Evolutionary conservation across 2,113 vertebrate species (phyloP).

Genomic region (Nerophis lumbriciformis): DNA sequence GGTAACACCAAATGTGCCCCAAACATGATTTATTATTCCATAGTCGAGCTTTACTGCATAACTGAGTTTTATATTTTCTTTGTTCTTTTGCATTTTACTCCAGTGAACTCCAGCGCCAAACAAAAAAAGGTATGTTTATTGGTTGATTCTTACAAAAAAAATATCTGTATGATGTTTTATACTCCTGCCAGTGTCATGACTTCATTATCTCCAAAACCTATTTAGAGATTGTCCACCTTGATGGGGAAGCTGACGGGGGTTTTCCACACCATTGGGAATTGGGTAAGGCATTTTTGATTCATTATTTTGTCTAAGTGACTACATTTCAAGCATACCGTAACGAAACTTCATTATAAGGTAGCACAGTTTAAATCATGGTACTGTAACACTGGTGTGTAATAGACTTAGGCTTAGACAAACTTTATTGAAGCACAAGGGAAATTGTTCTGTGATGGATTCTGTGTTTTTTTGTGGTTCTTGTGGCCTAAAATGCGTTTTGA

Average conservation of each 20-base stretch:
- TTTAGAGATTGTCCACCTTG: conserved; percentile 49
- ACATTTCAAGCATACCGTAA: too few relatives aligned
- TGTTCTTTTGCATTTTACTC: conserved; percentile 7
- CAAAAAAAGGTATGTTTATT: conserved; percentile 52
- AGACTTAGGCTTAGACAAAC: too few relatives aligned
- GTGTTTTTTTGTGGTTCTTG: too few relatives aligned
- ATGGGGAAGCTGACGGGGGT: conserved; percentile 59
- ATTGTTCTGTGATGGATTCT: too few relatives aligned
- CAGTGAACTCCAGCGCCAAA: conserved; percentile 43
- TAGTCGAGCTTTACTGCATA: neutral
- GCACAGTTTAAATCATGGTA: too few relatives aligned
- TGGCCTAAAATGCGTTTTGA: too few relatives aligned
- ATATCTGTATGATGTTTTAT: neutral
- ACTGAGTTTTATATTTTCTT: neutral
- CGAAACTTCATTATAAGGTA: too few relatives aligned
- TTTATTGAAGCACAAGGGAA: too few relatives aligned
- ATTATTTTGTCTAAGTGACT: neutral
- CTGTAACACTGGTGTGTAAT: too few relatives aligned
- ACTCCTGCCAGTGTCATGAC: neutral
- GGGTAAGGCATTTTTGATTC: conserved; percentile 50
- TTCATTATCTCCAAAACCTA: neutral
- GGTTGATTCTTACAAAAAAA: neutral
- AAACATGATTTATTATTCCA: too few relatives aligned
- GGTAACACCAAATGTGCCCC: too few relatives aligned
- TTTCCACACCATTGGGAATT: conserved; percentile 60